Evolutionary conservation across 1,140 invertebrate species (phyloP).

Genomic region (Drosophila bocqueti): DNA sequence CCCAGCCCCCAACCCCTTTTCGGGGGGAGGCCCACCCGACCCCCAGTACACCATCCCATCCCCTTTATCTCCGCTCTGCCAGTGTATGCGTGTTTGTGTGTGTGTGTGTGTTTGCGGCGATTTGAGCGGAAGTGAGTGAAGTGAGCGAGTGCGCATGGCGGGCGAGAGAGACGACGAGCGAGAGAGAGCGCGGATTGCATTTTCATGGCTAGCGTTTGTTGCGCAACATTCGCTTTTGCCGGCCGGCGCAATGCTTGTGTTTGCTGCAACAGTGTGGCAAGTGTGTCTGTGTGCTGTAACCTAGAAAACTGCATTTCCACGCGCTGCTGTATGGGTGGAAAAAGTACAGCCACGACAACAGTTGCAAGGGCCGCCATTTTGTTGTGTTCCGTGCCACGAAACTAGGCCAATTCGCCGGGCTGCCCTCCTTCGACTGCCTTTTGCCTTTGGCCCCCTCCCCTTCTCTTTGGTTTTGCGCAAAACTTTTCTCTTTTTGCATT

Average conservation of each 20-base stretch:
- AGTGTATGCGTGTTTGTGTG: neutral
- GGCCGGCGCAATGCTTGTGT: conserved; percentile 67
- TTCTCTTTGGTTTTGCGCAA: conserved; percentile 15
- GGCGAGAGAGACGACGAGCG: conserved; percentile 6
- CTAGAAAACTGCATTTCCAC: conserved; percentile 64
- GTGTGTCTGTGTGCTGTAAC: conserved; percentile 56
- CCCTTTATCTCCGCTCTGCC: conserved; percentile 8
- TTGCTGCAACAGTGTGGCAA: conserved; percentile 70
- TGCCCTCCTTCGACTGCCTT: conserved; percentile 36
- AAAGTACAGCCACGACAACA: conserved; percentile 83
- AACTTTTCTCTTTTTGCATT: conserved; percentile 38
- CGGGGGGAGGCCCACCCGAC: neutral
- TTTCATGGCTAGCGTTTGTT: conserved; percentile 68
- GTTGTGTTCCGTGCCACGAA: conserved; percentile 61
- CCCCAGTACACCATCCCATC: conserved; percentile 25
- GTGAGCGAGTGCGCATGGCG: conserved; percentile 69
- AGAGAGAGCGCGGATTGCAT: conserved; percentile 58
- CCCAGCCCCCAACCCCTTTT: conserved; percentile 28
- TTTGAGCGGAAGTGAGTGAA: conserved; percentile 70
- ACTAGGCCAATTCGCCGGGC: conserved; percentile 79
- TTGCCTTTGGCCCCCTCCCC: neutral
- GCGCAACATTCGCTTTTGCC: conserved; percentile 79
- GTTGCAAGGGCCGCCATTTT: conserved; percentile 80
- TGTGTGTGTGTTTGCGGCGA: conserved; percentile 41
- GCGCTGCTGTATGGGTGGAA: conserved; percentile 42